Evolutionary conservation across 2,113 vertebrate genomes (phyloP), one percentile per base, ranked within the genome.

Genomic region (Sprattus sprattus): DNA sequence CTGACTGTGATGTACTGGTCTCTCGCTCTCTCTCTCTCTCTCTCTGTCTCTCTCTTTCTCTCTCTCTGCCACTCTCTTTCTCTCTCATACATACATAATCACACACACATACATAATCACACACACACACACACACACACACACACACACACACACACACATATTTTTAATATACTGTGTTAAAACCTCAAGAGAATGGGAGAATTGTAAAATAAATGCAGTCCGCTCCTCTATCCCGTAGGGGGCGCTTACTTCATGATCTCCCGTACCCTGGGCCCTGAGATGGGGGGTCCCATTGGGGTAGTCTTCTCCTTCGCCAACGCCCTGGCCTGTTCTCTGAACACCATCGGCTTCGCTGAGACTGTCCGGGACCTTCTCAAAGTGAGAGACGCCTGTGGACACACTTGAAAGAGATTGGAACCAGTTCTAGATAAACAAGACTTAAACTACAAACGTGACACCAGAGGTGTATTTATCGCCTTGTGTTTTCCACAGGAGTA

Each of bases 211-310:
- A 54, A 2, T 87, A 6, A 49, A 6, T 78, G 4, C 83, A 9
- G 0, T 46, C 8, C 64, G 45, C 32, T 49, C 18, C 11, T 60
- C n/a, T n/a, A n/a, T n/a, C 57, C 80, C 45, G 15, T 85, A 95
- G 94, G 94, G 2, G 93, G 94, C 1, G 91, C 90, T 0, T 95
- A 95, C 20, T 95, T 96, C 84, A 91, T 95, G 89, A 94, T 94
- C 88, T 96, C 94, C 0, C 87, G 92, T 2, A 94, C 93, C 2
- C 88, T 95, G 54, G 91, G 93, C 3, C 93, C 92, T 11, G 94
- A 95, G 87, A 87, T 95, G 28, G 93, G 94, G 0, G 89, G 92
- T 11, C 95, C 94, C 0, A 94, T 94, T 0, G 92, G 93, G 2
- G 11, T 95, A 86, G 91, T 95, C 4, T 96, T 95, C 83, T 91